Evolutionary conservation across 1,140 invertebrate genomes (phyloP), one percentile per base, ranked within the genome.

Genomic region (Drosophila auraria): DNA sequence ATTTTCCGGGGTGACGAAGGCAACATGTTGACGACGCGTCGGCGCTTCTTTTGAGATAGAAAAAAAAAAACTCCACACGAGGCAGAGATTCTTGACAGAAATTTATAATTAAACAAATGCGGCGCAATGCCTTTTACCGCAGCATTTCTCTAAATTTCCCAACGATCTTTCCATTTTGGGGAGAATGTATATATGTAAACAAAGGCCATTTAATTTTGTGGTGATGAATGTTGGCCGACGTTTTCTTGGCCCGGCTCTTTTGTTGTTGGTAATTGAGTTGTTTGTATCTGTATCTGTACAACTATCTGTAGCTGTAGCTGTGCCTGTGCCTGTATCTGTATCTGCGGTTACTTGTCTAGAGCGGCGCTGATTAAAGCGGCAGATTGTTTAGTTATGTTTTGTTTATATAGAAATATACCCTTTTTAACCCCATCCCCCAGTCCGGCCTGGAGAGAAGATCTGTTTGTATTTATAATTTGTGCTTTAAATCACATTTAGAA

Each of bases 61-160:
- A 76, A 64, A 60, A 20, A 20, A n/a, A 78, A 70, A 66, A 54
- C 69, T 42, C 36, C 38, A 60, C 38, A 60, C 54, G 54, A 14
- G 83, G 63, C 68, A 78, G 76, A 78, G 76, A 76, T 75, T 90
- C 84, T 89, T 89, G 84, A 89, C 84, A 90, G 84, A 89, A 86
- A 89, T 84, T 90, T 89, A 89, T 90, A 89, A 89, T 89, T 89
- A 90, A 89, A 89, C 84, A 89, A 89, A 89, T 89, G 84, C 86
- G 73, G 73, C 54, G 84, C 80, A 83, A 78, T 89, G 81, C 78
- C 87, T 71, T 87, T 83, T 71, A 75, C 68, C 68, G 51, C 64
- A 65, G 83, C 77, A 87, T 87, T 87, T 87, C 80, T 87, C 82
- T 87, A 80, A 83, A 81, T 89, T 83, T 83, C 51, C 40, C 54